Evolutionary conservation across 2,888 invertebrate species (phyloP).

Genomic region (Auanema freiburgensis): DNA sequence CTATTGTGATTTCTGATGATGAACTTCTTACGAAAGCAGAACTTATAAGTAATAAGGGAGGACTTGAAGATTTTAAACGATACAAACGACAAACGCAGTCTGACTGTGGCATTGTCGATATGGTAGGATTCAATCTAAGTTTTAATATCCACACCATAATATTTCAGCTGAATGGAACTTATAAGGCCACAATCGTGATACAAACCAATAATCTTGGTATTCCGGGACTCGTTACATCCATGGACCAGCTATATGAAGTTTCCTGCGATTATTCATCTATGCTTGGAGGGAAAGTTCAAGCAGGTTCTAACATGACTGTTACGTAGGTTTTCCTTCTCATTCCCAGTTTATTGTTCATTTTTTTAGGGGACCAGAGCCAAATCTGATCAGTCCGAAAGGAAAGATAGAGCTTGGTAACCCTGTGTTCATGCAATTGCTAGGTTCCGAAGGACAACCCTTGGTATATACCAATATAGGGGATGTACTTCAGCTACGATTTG

Average conservation of each 20-base stretch:
- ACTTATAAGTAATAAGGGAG: too few species aligned
- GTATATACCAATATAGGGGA: constrained; percentile 61
- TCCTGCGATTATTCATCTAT: constrained; percentile 55
- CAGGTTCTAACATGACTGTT: constrained; percentile 59
- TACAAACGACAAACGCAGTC: constrained; percentile 51
- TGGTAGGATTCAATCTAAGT: constrained; percentile 28
- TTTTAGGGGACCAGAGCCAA: constrained; percentile 57
- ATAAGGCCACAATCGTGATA: constrained; percentile 61
- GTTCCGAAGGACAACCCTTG: constrained; percentile 36
- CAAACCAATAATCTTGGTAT: constrained; percentile 64
- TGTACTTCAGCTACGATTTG: constrained; percentile 62
- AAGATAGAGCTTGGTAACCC: constrained; percentile 63
- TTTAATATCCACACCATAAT: too few species aligned
- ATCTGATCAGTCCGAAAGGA: constrained; percentile 61
- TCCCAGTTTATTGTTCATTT: not conserved
- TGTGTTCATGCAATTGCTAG: constrained; percentile 60
- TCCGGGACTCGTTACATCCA: constrained; percentile 62
- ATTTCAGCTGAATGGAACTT: constrained; percentile 56
- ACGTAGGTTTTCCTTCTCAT: constrained; percentile 24
- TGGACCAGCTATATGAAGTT: constrained; percentile 61
- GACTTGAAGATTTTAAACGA: constrained; percentile 40
- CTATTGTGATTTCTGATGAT: constrained; percentile 46
- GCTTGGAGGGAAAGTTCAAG: constrained; percentile 57
- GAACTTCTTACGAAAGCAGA: constrained; percentile 17
- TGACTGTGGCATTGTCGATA: constrained; percentile 62